Percentiles rank a stretch among this genome's conserved stretches.
Conservation (phyloP, 1,140 invertebrate species). For the Bombus polaris region DNA sequence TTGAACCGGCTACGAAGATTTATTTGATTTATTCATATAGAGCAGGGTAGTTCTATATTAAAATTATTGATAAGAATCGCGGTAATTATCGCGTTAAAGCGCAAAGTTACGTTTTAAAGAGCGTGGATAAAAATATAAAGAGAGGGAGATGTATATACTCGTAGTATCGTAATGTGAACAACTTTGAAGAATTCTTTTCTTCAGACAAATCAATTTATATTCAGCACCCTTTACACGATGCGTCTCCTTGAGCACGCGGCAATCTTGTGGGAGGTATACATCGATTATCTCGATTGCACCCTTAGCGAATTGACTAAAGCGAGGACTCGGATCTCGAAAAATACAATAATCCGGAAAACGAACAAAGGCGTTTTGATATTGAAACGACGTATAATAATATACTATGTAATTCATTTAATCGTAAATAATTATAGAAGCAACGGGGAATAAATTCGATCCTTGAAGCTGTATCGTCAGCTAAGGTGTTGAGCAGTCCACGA, state of each 20-base stretch:
- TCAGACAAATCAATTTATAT: conserved; percentile 15
- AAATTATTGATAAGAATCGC: too few relatives aligned
- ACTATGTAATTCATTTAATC: conserved; percentile 62
- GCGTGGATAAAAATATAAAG: too few relatives aligned
- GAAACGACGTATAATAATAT: conserved; percentile 52
- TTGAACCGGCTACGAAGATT: too few relatives aligned
- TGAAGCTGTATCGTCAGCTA: conserved; percentile 23
- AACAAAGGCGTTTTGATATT: conserved; percentile 38
- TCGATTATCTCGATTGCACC: conserved; percentile 46
- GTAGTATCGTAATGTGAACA: not conserved
- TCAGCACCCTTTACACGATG: not conserved
- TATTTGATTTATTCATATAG: too few relatives aligned
- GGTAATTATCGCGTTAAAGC: too few relatives aligned
- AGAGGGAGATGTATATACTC: too few relatives aligned
- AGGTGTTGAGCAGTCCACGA: conserved; percentile 26
- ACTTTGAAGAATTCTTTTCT: not conserved
- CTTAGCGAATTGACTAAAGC: not conserved
- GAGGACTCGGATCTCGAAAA: conserved; percentile 8
- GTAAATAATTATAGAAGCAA: conserved; percentile 62
- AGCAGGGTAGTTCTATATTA: too few relatives aligned
- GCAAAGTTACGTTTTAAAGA: too few relatives aligned
- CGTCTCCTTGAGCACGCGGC: not conserved
- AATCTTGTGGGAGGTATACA: conserved; percentile 38
- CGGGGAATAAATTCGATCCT: conserved; percentile 37
- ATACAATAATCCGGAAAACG: conserved; percentile 50